Conservation (phyloP, 2,797 vertebrate species). For the Chelon auratus region DNA sequence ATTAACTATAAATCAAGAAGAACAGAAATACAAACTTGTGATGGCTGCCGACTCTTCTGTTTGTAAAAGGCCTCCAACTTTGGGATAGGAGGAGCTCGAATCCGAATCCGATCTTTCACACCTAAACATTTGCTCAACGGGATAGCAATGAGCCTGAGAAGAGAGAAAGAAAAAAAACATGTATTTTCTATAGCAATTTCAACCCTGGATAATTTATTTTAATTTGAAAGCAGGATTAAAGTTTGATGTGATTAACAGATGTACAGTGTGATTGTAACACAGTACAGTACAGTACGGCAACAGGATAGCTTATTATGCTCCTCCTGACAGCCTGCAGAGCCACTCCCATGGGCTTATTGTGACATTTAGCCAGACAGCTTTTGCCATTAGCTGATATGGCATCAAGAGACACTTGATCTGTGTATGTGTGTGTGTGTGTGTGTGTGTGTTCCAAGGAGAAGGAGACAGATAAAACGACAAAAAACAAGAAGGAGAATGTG, state of each 20-base stretch:
- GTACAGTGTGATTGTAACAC: constrained; percentile 9
- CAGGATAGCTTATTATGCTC: constrained; percentile 35
- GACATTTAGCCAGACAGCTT: constrained; percentile 50
- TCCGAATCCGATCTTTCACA: constrained; percentile 81
- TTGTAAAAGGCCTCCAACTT: constrained; percentile 87
- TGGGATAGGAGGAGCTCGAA: constrained; percentile 72
- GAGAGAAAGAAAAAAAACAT: constrained; percentile 16
- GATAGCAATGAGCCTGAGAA: constrained; percentile 84
- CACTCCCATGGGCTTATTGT: constrained; percentile 34
- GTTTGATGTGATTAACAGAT: constrained; percentile 40
- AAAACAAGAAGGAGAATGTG: neutral
- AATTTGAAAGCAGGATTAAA: neutral
- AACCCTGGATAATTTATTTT: neutral
- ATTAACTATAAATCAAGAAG: neutral
- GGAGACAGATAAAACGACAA: constrained; percentile 22
- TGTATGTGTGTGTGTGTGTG: constrained; percentile 13
- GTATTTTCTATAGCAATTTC: neutral
- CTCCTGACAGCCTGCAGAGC: constrained; percentile 47
- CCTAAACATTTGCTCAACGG: constrained; percentile 88
- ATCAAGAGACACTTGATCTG: constrained; percentile 67
- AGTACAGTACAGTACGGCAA: constrained; percentile 24
- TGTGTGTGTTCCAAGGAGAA: constrained; percentile 13
- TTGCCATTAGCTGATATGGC: constrained; percentile 50
- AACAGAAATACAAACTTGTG: constrained; percentile 75
- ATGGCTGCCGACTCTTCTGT: constrained; percentile 73